These are phyloP conservation scores for Lasioglossum morio DNA, from an alignment of 2,888 invertebrate genomes.

Conservation along the genomic window DNA sequence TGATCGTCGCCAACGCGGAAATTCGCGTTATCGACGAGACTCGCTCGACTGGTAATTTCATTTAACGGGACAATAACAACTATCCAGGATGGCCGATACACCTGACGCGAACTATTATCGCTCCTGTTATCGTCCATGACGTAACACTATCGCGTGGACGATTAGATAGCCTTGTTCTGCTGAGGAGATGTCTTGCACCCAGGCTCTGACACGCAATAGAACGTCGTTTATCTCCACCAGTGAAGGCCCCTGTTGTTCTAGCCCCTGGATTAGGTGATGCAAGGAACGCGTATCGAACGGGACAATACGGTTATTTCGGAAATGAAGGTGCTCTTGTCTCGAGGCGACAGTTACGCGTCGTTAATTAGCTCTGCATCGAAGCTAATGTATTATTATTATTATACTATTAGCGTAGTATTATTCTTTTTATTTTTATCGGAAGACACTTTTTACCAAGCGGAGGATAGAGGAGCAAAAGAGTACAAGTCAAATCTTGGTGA, in stretches of 20 bases:
- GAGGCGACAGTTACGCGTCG: neutral
- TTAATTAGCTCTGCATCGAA: neutral
- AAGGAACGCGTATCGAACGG: neutral
- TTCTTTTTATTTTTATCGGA: too few species aligned
- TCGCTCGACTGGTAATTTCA: neutral
- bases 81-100: neutral
- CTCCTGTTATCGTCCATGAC: neutral
- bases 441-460: too few species aligned
- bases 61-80: conserved; percentile 18
- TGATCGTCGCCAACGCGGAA: neutral
- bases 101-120: neutral
- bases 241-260: neutral
- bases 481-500: neutral
- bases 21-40: conserved; percentile 2
- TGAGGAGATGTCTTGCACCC: neutral
- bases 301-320: neutral
- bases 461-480: neutral
- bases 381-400: neutral
- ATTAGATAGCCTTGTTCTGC: neutral
- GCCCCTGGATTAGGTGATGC: neutral
- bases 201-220: neutral
- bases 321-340: neutral
- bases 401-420: too few species aligned
- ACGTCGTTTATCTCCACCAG: neutral
- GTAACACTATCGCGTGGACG: neutral